A percentile compares a stretch with the other conserved stretches of the same genome.
Conservation (phyloP, 2,113 vertebrate genomes). For the Hipposideros armiger region DNA sequence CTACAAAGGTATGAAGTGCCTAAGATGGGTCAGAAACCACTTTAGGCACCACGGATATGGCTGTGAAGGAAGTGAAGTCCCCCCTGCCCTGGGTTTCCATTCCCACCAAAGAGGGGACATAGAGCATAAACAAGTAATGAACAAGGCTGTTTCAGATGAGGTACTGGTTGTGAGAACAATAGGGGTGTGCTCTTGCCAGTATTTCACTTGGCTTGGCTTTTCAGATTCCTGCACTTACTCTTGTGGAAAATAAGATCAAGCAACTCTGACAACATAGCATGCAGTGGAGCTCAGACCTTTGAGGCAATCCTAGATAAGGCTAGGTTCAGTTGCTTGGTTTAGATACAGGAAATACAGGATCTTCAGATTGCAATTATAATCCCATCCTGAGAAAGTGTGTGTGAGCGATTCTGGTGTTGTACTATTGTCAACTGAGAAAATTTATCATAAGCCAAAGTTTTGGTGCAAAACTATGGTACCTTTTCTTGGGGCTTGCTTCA, state of each 20-base stretch:
- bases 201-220: not conserved
- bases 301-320: not conserved
- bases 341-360: not conserved
- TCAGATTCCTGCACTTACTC: not conserved
- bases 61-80: not conserved
- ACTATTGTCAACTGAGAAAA: conserved; percentile 10
- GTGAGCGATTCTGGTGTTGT: not conserved
- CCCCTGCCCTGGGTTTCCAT: not conserved
- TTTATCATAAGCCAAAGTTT: not conserved
- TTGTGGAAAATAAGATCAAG: conserved; percentile 23
- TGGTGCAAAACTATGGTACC: not conserved
- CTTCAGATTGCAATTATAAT: not conserved
- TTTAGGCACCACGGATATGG: not conserved
- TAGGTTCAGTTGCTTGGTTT: not conserved
- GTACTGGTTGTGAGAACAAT: not conserved
- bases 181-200: not conserved
- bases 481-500: not conserved
- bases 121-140: not conserved
- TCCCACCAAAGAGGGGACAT: not conserved
- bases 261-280: not conserved
- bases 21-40: not conserved
- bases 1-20: not conserved
- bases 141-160: not conserved
- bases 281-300: not conserved
- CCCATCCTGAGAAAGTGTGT: not conserved